A percentile compares a stretch with the other conserved stretches of the same genome.
These are phyloP conservation scores for Nyctibius grandis DNA, from an alignment of 2,797 vertebrate species.

Conservation along the genomic window DNA sequence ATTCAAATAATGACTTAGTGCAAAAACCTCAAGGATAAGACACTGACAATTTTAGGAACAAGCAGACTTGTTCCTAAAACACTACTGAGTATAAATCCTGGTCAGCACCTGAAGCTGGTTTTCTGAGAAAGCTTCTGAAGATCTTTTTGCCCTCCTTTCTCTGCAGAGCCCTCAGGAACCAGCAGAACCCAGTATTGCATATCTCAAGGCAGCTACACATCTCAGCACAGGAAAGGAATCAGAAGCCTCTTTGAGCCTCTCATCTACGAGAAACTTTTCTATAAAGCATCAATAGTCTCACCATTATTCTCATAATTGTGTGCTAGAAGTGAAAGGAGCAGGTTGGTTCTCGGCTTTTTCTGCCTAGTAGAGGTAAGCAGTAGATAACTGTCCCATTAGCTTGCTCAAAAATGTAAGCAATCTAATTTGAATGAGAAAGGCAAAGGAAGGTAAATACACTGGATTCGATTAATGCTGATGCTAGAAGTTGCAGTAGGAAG, in stretches of 20 bases:
- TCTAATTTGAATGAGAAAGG: conserved; percentile 24
- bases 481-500: conserved; percentile 32
- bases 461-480: conserved; percentile 28
- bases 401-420: conserved; percentile 13
- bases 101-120: background rate
- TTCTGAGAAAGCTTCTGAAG: background rate
- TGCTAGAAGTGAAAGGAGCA: background rate
- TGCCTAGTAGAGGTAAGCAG: background rate
- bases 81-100: background rate
- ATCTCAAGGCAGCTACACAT: background rate
- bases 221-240: background rate
- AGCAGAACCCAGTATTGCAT: background rate
- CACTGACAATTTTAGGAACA: conserved; percentile 8
- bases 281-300: background rate
- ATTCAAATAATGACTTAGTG: background rate
- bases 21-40: background rate
- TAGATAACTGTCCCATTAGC: background rate
- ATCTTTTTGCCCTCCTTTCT: background rate
- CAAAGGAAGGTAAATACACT: conserved; percentile 4
- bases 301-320: background rate
- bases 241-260: background rate
- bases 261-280: background rate
- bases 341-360: background rate
- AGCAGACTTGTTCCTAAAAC: background rate
- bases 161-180: background rate